phyloP scores from a whole-genome alignment of 2,113 vertebrate genomes.

The Gallinago undulata region DNA sequence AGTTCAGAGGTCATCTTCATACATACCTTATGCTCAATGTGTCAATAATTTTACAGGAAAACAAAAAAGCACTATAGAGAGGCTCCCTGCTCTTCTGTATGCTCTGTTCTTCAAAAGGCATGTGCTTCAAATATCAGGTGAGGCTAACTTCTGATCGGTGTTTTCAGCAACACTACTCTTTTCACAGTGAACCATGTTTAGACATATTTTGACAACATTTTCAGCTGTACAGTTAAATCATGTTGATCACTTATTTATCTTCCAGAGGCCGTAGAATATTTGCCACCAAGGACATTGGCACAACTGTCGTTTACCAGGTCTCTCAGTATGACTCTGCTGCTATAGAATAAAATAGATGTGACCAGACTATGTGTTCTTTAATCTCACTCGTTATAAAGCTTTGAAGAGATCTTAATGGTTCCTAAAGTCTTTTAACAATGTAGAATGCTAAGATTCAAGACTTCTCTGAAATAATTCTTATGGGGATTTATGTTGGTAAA shows the following conservation, averaged over 20 bases:
- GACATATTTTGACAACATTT: neutral
- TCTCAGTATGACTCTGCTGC: neutral
- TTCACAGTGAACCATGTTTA: neutral
- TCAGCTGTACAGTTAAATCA: neutral
- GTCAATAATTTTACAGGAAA: neutral
- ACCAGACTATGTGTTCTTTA: neutral
- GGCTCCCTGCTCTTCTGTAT: neutral
- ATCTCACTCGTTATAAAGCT: neutral
- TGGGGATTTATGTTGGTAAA: neutral
- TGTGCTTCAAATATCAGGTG: neutral
- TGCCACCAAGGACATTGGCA: neutral
- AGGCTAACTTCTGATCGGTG: neutral
- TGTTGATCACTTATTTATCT: neutral
- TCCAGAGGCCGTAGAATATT: neutral
- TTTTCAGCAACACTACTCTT: neutral
- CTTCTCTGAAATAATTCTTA: neutral
- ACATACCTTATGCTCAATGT: neutral
- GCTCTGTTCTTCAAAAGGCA: neutral
- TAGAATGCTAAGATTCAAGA: neutral
- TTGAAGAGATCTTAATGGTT: neutral
- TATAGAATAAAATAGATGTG: neutral
- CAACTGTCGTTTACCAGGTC: neutral
- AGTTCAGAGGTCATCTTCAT: neutral
- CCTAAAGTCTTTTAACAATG: neutral
- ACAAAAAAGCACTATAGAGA: neutral